Base-by-base conservation (phyloP, 2,113 vertebrate genomes). In the Peromyscus polionotus region DNA sequence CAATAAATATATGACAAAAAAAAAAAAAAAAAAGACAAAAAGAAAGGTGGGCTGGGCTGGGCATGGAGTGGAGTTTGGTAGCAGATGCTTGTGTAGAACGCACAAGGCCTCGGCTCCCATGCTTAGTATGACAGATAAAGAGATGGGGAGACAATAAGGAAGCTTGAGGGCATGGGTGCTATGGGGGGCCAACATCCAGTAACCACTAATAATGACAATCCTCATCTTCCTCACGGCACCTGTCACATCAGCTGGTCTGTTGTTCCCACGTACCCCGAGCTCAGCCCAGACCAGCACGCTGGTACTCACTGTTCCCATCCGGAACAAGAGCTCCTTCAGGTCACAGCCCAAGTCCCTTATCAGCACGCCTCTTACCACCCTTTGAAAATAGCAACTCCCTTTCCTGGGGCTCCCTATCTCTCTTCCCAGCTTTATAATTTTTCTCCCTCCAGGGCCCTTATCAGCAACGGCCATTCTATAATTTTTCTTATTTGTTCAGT, bases 351-450 rank as follows among this genome's bases (percentile, higher is more conserved):
- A 81, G 70, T 4, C 72, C 72, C 91, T 97, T 97, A 95, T 97
- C 97, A 84, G 61, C 24, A 31, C 57, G 16, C 5, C 33, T 67
- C 91, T 95, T 20, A 61, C 91, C 86, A 75, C 83, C 63, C 81
- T 96, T 63, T 88, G 84, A 96, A 95, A 98, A 98, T 95, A 98
- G 94, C 89, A 94, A 92, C 93, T 95, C 92, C 89, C 73, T 94
- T 97, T 97, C 95, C 97, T 84, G 93, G 67, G 51, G 72, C 77
- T 95, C 81, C 92, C 76, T 97, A 96, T 97, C 98, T 90, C 77
- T 87, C 93, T 94, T 68, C 76, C 92, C 51, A 91, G 97, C 94
- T 95, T 89, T 80, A 94, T 67, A 90, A 77, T 86, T 93, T 96
- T 73, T 94, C 90, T 91, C 95, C 95, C 95, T 95, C 89, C 39